Base-by-base conservation (phyloP, 1,140 invertebrate genomes). In the Lethocerus indicus region DNA sequence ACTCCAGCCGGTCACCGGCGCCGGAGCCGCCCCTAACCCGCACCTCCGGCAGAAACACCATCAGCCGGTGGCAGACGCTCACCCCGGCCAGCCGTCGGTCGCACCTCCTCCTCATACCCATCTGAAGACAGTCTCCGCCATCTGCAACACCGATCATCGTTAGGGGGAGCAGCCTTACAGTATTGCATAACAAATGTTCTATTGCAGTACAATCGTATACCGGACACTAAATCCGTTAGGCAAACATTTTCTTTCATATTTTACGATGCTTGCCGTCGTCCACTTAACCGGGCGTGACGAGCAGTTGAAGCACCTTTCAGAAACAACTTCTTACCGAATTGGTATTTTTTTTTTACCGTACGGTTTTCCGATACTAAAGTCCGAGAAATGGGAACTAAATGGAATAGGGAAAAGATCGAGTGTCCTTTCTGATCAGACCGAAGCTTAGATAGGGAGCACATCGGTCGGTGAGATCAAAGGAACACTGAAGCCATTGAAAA, bases 1-100 rank as follows among this genome's bases (percentile, higher is more conserved):
- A 74, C 2, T 69, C 55, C 1, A 70, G 6, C 23, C 13, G 3
- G 1, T 6, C 42, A 3, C 46, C 13, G 57, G 56, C 4, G 56
- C 42, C 2, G 67, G 71, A 23, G 67, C 64, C 41, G 65, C 55
- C 37, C 16, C 6, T 5, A 2, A 27, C 42, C 14, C 50, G 47
- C 1, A 50, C 47, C 25, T 53, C 35, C 3, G 54, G 54, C 4
- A 52, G 39, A 25, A 37, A 53, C 1, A 55, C 2, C 2, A 55
- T 23, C 20, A 46, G 26, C 23, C 54, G 49, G 29, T 25, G 24
- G 26, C 26, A 16, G 6, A 28, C 25, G 9, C 36, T 12, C 13
- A 37, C 21, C 1, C 28, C 4, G 3, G 37, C 32, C 5, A 26
- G n/a, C 23, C 47, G 21, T 9, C 40, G 26, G 20, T 44, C 28